Percentiles rank a stretch among this genome's conserved stretches.
These are phyloP conservation scores for Drosophila lacteicornis DNA, from an alignment of 1,140 invertebrate species.

Conservation along the genomic window DNA sequence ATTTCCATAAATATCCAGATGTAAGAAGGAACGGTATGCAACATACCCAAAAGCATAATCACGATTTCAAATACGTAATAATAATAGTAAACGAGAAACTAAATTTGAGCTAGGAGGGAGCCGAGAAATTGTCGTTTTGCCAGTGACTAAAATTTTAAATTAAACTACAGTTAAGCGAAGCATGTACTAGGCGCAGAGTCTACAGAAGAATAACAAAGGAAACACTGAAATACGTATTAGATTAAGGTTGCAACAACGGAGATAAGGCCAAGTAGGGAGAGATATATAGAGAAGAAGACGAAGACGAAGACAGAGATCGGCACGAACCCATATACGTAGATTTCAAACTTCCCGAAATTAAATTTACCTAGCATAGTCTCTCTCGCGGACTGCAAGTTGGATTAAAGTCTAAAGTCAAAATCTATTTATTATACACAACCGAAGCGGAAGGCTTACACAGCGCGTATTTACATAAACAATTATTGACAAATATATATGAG, in stretches of 20 bases:
- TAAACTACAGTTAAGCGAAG: conserved; percentile 47
- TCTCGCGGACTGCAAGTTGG: conserved; percentile 49
- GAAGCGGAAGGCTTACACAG: conserved; percentile 49
- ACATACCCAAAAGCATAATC: conserved; percentile 83
- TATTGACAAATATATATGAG: conserved; percentile 62
- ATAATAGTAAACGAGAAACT: conserved; percentile 57
- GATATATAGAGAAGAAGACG: conserved; percentile 11
- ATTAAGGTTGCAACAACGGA: conserved; percentile 77
- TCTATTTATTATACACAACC: conserved; percentile 72
- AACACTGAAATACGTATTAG: conserved; percentile 82
- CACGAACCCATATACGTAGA: conserved; percentile 76
- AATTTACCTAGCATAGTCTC: conserved; percentile 61
- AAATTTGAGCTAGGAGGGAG: conserved; percentile 27
- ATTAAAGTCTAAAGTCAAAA: conserved; percentile 63
- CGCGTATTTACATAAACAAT: conserved; percentile 68
- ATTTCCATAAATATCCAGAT: conserved; percentile 69
- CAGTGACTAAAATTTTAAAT: conserved; percentile 76
- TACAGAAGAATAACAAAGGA: conserved; percentile 34
- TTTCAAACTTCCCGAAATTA: conserved; percentile 75
- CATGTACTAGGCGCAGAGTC: conserved; percentile 25
- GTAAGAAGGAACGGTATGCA: conserved; percentile 73
- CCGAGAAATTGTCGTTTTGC: conserved; percentile 65
- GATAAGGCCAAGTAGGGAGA: conserved; percentile 28
- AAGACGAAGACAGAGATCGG: conserved; percentile 18
- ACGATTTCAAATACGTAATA: conserved; percentile 82